These are phyloP conservation scores for Helicorthomorpha holstii DNA, from an alignment of 1,140 invertebrate species.

Conservation along the genomic window DNA sequence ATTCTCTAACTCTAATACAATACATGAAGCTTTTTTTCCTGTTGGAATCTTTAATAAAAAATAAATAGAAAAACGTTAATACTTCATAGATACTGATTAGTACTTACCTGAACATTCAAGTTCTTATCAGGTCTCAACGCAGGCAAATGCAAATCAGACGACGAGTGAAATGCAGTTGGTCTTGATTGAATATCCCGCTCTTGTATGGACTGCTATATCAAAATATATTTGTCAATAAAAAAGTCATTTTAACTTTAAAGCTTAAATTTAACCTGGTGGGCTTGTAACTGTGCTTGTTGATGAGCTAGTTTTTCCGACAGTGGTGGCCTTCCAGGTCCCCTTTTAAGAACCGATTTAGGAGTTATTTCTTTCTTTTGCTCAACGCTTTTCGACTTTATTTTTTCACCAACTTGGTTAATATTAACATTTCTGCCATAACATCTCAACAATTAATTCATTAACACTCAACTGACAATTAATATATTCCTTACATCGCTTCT, in stretches of 20 bases:
- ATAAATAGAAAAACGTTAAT: neutral
- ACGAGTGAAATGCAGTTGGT: neutral
- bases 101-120: constrained; percentile 11
- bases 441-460: no score
- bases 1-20: constrained; percentile 22
- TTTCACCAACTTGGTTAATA: no score
- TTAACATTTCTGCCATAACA: no score
- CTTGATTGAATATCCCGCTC: constrained; percentile 5
- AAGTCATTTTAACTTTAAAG: neutral
- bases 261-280: neutral
- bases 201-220: neutral
- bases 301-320: constrained; percentile 9
- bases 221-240: neutral
- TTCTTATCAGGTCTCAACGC: constrained; percentile 15
- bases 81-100: neutral
- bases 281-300: neutral
- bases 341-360: constrained; percentile 10
- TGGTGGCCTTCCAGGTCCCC: constrained; percentile 18
- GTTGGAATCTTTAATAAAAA: neutral
- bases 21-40: neutral
- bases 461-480: no score
- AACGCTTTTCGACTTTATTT: neutral
- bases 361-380: constrained; percentile 14
- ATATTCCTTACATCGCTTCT: no score
- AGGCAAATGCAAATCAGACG: constrained; percentile 12